Conservation (phyloP, 2,113 vertebrate species). For the Malurus elegans region DNA sequence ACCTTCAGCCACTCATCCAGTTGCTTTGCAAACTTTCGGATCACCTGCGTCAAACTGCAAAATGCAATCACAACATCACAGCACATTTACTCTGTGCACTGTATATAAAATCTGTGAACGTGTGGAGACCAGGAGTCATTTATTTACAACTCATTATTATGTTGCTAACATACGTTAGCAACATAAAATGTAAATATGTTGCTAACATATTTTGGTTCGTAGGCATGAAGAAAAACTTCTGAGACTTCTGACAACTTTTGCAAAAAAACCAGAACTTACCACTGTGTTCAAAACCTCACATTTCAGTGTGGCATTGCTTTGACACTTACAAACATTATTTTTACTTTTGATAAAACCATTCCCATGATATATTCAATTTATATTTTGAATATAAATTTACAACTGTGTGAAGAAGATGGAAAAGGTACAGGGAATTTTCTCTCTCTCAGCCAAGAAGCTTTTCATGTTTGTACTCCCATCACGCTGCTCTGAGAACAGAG, state of each 20-base stretch:
- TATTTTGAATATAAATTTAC: neutral
- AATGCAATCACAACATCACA: neutral
- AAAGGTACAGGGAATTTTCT: neutral
- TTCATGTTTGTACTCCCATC: neutral
- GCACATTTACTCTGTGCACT: neutral
- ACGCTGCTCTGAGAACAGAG: neutral
- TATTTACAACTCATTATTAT: neutral
- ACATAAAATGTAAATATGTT: no score
- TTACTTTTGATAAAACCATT: neutral
- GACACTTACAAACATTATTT: neutral
- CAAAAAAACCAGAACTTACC: neutral
- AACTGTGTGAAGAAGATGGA: neutral
- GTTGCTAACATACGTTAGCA: neutral
- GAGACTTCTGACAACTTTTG: neutral
- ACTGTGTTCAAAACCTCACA: neutral
- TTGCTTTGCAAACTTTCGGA: conserved; percentile 98
- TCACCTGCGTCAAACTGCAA: conserved; percentile 95
- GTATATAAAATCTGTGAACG: neutral
- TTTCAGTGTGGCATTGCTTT: neutral
- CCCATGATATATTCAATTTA: no score
- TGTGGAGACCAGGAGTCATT: neutral
- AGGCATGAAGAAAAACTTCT: neutral
- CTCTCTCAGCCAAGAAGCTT: neutral
- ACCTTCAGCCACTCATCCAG: conserved; percentile 98
- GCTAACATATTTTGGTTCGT: neutral